Percentiles rank a stretch among this genome's conserved stretches.
Evolutionary conservation across 2,888 invertebrate genomes (phyloP).

Genomic region (Leptinotarsa rubiginosa): DNA sequence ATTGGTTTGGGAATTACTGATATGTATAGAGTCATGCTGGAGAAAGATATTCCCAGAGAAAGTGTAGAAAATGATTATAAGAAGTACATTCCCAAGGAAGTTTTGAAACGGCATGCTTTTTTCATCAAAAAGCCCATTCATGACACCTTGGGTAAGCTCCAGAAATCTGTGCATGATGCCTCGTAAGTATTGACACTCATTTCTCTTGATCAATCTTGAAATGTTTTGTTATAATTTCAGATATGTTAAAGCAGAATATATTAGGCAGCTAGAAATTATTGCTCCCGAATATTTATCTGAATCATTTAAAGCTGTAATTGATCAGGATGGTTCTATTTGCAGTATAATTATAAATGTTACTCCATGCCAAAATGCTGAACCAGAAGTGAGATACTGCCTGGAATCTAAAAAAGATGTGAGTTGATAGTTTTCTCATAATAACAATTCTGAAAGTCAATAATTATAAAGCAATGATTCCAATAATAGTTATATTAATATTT

Average conservation of each 20-base stretch:
- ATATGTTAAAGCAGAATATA: slow-evolving; percentile 81
- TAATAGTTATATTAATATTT: no score
- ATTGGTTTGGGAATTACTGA: slow-evolving; percentile 88
- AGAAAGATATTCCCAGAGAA: slow-evolving; percentile 75
- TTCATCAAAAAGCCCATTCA: slow-evolving; percentile 83
- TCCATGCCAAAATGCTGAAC: slow-evolving; percentile 74
- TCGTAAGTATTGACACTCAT: slow-evolving; percentile 65
- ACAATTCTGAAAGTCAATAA: not conserved
- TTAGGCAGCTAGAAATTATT: slow-evolving; percentile 82
- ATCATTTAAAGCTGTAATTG: slow-evolving; percentile 76
- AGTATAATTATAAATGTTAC: slow-evolving; percentile 74
- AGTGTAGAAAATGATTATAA: slow-evolving; percentile 83
- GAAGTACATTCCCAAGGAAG: slow-evolving; percentile 84
- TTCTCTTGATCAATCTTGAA: not conserved
- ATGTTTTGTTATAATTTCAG: slow-evolving; percentile 58
- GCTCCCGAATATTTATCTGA: slow-evolving; percentile 87
- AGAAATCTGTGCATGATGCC: slow-evolving; percentile 73
- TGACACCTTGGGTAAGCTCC: slow-evolving; percentile 72
- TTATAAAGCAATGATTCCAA: no score
- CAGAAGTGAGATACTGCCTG: slow-evolving; percentile 76
- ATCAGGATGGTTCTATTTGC: slow-evolving; percentile 77
- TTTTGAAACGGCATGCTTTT: slow-evolving; percentile 79
- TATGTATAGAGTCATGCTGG: slow-evolving; percentile 87
- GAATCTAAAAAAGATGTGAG: slow-evolving; percentile 73
- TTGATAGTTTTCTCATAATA: slow-evolving; percentile 17